phyloP scores from a whole-genome alignment of 2,797 vertebrate genomes.

The Perodicticus potto region DNA sequence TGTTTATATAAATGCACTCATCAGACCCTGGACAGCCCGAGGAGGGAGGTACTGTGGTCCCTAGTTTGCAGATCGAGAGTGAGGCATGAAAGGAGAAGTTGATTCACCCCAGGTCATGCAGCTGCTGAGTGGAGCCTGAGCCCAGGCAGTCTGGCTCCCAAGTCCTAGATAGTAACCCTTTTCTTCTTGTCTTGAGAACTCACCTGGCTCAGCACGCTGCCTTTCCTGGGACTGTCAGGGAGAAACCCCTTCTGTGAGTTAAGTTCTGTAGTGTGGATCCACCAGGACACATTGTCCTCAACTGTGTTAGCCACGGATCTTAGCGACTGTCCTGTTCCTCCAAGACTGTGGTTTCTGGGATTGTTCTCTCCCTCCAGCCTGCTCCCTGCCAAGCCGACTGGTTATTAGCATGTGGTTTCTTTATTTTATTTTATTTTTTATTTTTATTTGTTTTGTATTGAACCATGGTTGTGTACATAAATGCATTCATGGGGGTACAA shows the following conservation, averaged over 20 bases:
- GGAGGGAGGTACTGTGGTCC: background rate
- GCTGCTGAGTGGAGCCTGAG: background rate
- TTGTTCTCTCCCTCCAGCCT: background rate
- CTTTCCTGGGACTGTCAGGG: background rate
- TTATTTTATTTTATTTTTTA: too few relatives aligned
- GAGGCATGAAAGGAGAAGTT: background rate
- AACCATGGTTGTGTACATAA: too few relatives aligned
- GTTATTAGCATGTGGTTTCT: slow-evolving; percentile 6
- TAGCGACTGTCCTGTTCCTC: background rate
- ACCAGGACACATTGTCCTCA: background rate
- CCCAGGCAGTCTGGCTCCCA: background rate
- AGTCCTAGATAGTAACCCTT: background rate
- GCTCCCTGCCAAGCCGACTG: background rate
- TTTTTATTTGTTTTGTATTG: too few relatives aligned
- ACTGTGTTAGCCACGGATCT: background rate
- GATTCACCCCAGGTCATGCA: background rate
- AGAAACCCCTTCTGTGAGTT: background rate
- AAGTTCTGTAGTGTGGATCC: background rate
- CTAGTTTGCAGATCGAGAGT: background rate
- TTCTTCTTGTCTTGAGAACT: background rate
- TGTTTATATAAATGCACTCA: background rate
- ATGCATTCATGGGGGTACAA: too few relatives aligned
- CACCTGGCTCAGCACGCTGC: background rate
- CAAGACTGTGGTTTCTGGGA: background rate
- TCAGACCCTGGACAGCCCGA: background rate